Evolutionary conservation across 1,140 invertebrate genomes (phyloP), one percentile per base, ranked within the genome.

Genomic region (Leptinotarsa defecta): DNA sequence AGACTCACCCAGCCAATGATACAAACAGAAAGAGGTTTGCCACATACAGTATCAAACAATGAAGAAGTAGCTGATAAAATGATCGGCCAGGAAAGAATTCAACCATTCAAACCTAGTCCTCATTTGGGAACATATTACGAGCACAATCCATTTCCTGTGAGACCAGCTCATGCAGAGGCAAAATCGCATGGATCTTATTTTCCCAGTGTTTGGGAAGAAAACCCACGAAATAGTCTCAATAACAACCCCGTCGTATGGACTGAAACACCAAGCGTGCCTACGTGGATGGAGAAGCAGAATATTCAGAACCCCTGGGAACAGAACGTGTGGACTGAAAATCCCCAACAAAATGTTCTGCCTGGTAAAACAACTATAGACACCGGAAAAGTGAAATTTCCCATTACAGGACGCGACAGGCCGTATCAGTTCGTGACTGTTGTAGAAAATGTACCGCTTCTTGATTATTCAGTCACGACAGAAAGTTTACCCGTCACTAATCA

Each of bases 81-180:
- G 19, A 72, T 6, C 17, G 52, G 27, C 13, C 20, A 72, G n/a
- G 62, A 72, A 8, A 20, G 6, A 27, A n/a, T 17, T 15, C 43
- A 34, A 34, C 20, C 34, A 22, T 72, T 72, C 52, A 61, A 48
- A 27, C 71, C 71, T 27, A 72, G 71, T 48, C 71, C 71, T 13
- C 71, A 72, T 15, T 52, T 72, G 48, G 68, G 48, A 20, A 70
- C 68, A 2, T 70, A 49, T 22, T 70, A 52, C n/a, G 82, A 85
- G 75, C 80, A 75, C 64, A 84, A 84, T 73, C 78, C 75, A 49
- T 80, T 81, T 80, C 83, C 83, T 17, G 82, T 84, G 3, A 73
- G 65, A 68, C 82, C 81, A 22, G 82, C 79, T 68, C 72, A 75
- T 24, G 73, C 79, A 19, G 77, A 78, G 22, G 63, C 77, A 22